phyloP scores from a whole-genome alignment of 2,888 invertebrate genomes.

The Athetis lepigone region DNA sequence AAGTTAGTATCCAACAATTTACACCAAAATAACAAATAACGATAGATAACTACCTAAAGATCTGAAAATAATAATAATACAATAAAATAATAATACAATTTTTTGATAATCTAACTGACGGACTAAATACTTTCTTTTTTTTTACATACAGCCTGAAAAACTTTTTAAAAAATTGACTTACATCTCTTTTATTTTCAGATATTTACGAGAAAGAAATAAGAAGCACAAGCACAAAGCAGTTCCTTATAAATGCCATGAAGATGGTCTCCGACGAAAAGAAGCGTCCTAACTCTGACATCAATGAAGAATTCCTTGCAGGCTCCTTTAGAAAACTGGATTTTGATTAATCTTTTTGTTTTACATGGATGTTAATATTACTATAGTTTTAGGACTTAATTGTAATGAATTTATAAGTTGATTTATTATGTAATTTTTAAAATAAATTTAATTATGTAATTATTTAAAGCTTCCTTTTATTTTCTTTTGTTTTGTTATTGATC shows the following conservation, averaged over 20 bases:
- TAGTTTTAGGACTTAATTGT: constrained; percentile 16
- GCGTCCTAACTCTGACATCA: constrained; percentile 71
- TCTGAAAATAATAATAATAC: too few relatives aligned
- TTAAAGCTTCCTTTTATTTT: too few relatives aligned
- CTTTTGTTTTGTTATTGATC: too few relatives aligned
- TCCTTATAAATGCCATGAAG: constrained; percentile 73
- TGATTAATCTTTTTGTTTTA: constrained; percentile 67
- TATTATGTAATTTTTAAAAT: constrained; percentile 5
- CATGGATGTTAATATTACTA: constrained; percentile 14
- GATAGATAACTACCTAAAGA: too few relatives aligned
- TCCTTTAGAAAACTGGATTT: constrained; percentile 83
- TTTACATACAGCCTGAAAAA: too few relatives aligned
- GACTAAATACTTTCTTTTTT: too few relatives aligned
- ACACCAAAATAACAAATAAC: too few relatives aligned
- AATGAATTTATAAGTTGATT: neutral
- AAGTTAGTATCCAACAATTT: too few relatives aligned
- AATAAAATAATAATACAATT: too few relatives aligned
- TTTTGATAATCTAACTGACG: too few relatives aligned
- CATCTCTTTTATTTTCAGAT: constrained; percentile 69
- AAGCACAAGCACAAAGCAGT: constrained; percentile 73
- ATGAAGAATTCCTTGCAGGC: constrained; percentile 79
- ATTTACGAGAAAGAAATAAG: constrained; percentile 76
- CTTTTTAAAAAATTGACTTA: too few relatives aligned
- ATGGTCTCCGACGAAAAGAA: constrained; percentile 79
- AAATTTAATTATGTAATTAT: too few relatives aligned